phyloP scores from a whole-genome alignment of 2,888 invertebrate species.

The Hesperia comma region DNA sequence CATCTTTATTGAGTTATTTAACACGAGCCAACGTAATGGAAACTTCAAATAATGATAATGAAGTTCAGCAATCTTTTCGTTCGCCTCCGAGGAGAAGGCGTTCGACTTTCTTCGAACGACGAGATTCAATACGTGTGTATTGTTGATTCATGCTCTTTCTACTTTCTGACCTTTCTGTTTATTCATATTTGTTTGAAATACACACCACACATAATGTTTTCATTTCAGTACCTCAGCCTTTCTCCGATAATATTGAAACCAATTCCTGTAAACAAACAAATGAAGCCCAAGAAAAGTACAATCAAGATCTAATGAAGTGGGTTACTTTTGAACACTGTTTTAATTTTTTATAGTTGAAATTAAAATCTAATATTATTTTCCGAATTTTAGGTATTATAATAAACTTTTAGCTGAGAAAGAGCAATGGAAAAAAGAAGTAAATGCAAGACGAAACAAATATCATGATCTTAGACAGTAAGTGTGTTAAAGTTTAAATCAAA shows the following conservation, averaged over 20 bases:
- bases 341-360: conserved; percentile 1
- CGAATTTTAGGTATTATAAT: conserved; percentile 56
- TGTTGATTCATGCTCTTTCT: neutral
- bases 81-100: conserved; percentile 73
- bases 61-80: conserved; percentile 60
- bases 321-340: conserved; percentile 5
- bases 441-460: conserved; percentile 66
- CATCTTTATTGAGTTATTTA: neutral
- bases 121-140: conserved; percentile 66
- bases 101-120: conserved; percentile 74
- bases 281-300: conserved; percentile 51
- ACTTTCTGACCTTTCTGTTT: neutral
- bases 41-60: conserved; percentile 59
- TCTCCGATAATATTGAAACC: conserved; percentile 52
- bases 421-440: conserved; percentile 75
- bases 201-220: neutral
- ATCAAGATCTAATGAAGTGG: conserved; percentile 59
- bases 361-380: conserved; percentile 11
- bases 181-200: neutral
- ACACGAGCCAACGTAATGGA: conserved; percentile 55
- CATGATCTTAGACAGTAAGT: conserved; percentile 73
- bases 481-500: conserved; percentile 6
- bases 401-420: conserved; percentile 68
- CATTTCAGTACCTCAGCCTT: conserved; percentile 61
- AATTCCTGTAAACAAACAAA: conserved; percentile 46